A percentile compares a stretch with the other conserved stretches of the same genome.
These are phyloP conservation scores for Troglohyphantes excavatus DNA, from an alignment of 2,888 invertebrate species.

Conservation along the genomic window DNA sequence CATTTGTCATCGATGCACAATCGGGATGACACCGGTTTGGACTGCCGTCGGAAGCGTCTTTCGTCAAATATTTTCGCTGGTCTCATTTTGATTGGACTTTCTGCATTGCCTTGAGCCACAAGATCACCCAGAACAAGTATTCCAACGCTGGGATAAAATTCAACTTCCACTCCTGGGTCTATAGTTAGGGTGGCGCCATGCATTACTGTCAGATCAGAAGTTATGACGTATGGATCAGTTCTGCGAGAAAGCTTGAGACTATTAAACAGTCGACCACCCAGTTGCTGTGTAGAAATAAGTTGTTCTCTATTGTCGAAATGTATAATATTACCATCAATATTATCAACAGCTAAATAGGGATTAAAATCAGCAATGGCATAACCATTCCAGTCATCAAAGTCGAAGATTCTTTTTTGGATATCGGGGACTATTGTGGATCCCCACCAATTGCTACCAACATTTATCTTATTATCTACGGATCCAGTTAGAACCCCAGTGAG, in stretches of 20 bases:
- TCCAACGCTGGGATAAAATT: constrained; percentile 97
- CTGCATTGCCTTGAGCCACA: constrained; percentile 88
- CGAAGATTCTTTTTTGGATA: constrained; percentile 94
- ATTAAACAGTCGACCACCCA: constrained; percentile 90
- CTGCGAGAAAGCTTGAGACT: constrained; percentile 87
- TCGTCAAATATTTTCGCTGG: constrained; percentile 78
- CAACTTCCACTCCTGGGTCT: constrained; percentile 93
- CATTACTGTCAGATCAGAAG: constrained; percentile 97
- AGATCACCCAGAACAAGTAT: constrained; percentile 96
- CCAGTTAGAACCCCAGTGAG: constrained; percentile 94
- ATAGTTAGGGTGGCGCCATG: constrained; percentile 93
- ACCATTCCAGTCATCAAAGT: constrained; percentile 99
- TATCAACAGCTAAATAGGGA: constrained; percentile 86
- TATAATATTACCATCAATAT: constrained; percentile 74
- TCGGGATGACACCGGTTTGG: constrained; percentile 65
- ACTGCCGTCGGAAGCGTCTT: constrained; percentile 56
- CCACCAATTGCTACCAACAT: constrained; percentile 98
- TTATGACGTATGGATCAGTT: constrained; percentile 89
- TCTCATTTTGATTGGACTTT: constrained; percentile 80
- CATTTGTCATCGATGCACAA: constrained; percentile 80
- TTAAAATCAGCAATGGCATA: constrained; percentile 95
- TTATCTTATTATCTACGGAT: constrained; percentile 91
- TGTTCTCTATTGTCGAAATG: constrained; percentile 62
- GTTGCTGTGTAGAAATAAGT: constrained; percentile 84
- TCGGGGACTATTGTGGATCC: constrained; percentile 89